Evolutionary conservation across 2,888 invertebrate genomes (phyloP).

Genomic region (Cerceris rybyensis): DNA sequence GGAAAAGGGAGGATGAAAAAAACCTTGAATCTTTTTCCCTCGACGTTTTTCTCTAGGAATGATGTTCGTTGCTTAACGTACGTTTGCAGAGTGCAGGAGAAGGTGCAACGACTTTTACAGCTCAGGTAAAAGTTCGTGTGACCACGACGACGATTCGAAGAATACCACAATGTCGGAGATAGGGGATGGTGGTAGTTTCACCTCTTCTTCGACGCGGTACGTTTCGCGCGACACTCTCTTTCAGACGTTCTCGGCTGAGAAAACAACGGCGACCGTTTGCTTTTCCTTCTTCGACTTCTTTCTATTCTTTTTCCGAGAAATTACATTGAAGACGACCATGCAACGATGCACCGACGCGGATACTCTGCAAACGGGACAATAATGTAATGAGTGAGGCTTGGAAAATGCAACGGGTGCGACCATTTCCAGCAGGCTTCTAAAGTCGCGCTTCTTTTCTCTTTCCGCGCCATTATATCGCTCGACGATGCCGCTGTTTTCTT

Average conservation of each 20-base stretch:
- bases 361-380: constrained; percentile 19
- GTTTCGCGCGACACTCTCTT: constrained; percentile 25
- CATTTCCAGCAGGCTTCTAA: background rate
- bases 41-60: background rate
- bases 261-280: constrained; percentile 43
- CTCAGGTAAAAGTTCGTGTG: background rate
- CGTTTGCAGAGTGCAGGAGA: background rate
- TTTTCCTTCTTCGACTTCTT: background rate
- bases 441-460: constrained; percentile 28
- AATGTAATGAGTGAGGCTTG: background rate
- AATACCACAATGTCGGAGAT: constrained; percentile 20
- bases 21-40: no score
- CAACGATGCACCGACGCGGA: constrained; percentile 41
- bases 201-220: constrained; percentile 25
- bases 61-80: background rate
- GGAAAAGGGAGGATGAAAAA: no score
- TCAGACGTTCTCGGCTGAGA: constrained; percentile 17
- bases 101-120: constrained; percentile 1
- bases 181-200: constrained; percentile 1
- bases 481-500: constrained; percentile 44
- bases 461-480: constrained; percentile 46
- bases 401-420: constrained; percentile 40
- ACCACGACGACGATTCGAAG: constrained; percentile 2
- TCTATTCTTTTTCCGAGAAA: constrained; percentile 39
- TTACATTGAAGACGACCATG: constrained; percentile 41